These are phyloP conservation scores for Malthinus flaveolus DNA, from an alignment of 2,888 invertebrate genomes.

Conservation along the genomic window DNA sequence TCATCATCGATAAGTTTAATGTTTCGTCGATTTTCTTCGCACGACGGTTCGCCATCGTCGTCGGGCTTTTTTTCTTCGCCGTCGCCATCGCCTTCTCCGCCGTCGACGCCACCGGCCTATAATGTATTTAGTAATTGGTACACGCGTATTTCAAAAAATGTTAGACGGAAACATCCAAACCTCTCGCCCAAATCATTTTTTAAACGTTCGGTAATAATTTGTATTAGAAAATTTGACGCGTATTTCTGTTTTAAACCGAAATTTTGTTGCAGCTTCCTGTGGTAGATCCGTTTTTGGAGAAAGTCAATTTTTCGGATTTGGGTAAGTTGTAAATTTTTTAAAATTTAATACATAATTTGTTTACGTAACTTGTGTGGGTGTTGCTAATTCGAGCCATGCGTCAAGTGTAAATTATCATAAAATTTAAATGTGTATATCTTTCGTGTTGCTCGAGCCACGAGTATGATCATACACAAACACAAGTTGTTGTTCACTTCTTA, in stretches of 20 bases:
- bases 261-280: conserved; percentile 78
- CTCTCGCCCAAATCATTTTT: conserved; percentile 45
- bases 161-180: conserved; percentile 40
- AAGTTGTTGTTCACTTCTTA: too few species aligned
- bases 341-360: neutral
- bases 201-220: conserved; percentile 41
- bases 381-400: too few species aligned
- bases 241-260: conserved; percentile 27
- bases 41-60: conserved; percentile 32
- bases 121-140: conserved; percentile 47
- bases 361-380: too few species aligned
- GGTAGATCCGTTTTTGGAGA: conserved; percentile 89
- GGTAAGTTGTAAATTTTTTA: conserved; percentile 62
- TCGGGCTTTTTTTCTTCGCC: conserved; percentile 26
- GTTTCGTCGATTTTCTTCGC: conserved; percentile 42
- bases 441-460: too few species aligned
- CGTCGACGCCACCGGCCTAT: conserved; percentile 43
- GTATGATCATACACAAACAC: too few species aligned
- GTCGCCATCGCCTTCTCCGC: conserved; percentile 34
- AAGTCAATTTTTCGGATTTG: conserved; percentile 76
- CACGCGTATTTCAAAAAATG: conserved; percentile 43
- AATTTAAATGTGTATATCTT: too few species aligned
- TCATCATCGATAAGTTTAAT: conserved; percentile 37
- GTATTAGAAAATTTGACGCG: too few species aligned
- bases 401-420: too few species aligned